These are phyloP conservation scores for Caretta caretta DNA, from an alignment of 2,113 vertebrate genomes.

Conservation along the genomic window DNA sequence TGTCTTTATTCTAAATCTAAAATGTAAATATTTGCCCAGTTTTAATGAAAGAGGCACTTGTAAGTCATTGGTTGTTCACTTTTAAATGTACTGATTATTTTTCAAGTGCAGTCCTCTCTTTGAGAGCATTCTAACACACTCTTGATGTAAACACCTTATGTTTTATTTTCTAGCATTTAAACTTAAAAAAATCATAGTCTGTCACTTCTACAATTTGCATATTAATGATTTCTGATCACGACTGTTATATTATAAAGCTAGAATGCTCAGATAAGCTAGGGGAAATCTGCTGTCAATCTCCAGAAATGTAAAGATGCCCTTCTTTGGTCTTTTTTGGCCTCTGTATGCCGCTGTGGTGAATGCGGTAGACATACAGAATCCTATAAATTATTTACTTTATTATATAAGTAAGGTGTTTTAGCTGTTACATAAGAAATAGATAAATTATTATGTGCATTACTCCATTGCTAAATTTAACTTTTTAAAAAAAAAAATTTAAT, in stretches of 20 bases:
- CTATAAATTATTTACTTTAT: background rate
- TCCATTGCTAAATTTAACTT: background rate
- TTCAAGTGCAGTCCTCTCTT: background rate
- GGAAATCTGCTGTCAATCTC: background rate
- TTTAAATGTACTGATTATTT: background rate
- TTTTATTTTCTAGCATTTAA: background rate
- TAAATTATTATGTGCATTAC: background rate
- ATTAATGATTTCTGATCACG: background rate
- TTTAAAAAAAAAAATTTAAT: background rate
- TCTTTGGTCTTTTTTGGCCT: background rate
- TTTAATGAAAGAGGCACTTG: background rate
- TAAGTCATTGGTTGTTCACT: background rate
- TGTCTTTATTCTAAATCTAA: background rate
- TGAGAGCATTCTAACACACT: background rate
- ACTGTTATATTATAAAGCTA: background rate
- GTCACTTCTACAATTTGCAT: background rate
- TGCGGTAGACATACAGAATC: background rate
- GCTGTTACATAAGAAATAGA: background rate
- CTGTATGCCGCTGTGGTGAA: background rate
- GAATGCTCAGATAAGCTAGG: background rate
- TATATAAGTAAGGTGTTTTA: background rate
- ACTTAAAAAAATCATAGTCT: background rate
- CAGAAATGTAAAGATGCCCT: background rate
- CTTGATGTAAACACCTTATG: background rate
- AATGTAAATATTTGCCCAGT: background rate